Conservation (phyloP, 2,113 vertebrate species). For the Oxyura jamaicensis region DNA sequence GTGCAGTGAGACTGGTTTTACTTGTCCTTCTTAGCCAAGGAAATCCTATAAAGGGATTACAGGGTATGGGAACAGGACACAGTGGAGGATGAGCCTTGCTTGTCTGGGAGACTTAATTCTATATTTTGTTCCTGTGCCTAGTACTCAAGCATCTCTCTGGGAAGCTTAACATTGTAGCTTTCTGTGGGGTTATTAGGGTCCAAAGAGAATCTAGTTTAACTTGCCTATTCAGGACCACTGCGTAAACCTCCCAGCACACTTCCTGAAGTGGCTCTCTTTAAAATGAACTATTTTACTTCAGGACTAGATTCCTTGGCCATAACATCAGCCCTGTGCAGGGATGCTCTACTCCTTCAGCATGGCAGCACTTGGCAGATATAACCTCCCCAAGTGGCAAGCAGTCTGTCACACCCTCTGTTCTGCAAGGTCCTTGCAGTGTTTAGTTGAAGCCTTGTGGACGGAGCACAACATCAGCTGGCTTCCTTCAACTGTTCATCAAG, state of each 20-base stretch:
- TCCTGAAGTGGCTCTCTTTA: background rate
- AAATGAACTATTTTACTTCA: background rate
- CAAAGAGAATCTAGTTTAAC: background rate
- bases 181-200: background rate
- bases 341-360: accelerated
- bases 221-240: accelerated
- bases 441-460: background rate
- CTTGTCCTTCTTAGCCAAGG: background rate
- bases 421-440: background rate
- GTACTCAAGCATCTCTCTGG: background rate
- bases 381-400: background rate
- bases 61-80: background rate
- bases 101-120: background rate
- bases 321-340: background rate
- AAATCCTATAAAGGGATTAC: constrained; percentile 49
- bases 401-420: accelerated
- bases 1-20: background rate
- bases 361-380: background rate
- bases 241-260: background rate
- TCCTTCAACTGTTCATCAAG: background rate
- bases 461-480: background rate
- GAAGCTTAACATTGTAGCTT: background rate
- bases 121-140: background rate
- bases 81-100: background rate
- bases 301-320: background rate